Base-by-base conservation (phyloP, 2,888 invertebrate genomes). In the Cephus pulcher region DNA sequence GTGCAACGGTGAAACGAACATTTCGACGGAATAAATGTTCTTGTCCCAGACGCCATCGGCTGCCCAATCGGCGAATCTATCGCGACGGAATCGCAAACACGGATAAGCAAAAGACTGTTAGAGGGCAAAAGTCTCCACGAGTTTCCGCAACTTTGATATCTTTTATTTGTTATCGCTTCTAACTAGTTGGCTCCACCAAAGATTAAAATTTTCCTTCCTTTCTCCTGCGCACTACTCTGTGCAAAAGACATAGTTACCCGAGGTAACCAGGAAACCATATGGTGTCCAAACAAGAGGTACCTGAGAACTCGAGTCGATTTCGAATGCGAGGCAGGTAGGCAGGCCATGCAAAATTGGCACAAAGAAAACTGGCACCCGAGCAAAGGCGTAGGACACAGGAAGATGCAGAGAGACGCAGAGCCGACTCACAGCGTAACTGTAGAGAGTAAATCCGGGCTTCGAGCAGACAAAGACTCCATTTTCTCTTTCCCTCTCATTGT, bases 291-390 rank as follows among this genome's bases (percentile, higher is more conserved):
- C 2, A 9, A 56, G 2, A 56, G 56, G 56, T 15, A 56, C 56
- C 56, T 23, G 56, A 56, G 23, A 56, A 23, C 9, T 56, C 56
- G 56, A 23, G 56, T 56, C 23, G 56, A 56, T 56, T 9, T 56
- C 56, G 56, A 56, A 56, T 56, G 56, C 56, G 32, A 71, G 83
- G 80, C 87, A 86, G 86, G 85, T 84, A 88, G 82, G 85, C 82
- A 40, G 32, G 69, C 76, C 78, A 85, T 84, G 85, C 86, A 86
- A 87, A 88, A 88, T 88, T 83, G 82, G 78, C 81, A 86, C 83
- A 86, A 86, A 87, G 81, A 79, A 77, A 82, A 73, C 71, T 73
- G 73, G 76, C 75, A 71, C 56, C 40, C 32, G 30, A 56, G 74
- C 33, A 74, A 74, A 56, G n/a, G 37, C 70, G 73, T 30, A 74